Conservation (phyloP, 2,113 vertebrate genomes). For the Festucalex cinctus region DNA sequence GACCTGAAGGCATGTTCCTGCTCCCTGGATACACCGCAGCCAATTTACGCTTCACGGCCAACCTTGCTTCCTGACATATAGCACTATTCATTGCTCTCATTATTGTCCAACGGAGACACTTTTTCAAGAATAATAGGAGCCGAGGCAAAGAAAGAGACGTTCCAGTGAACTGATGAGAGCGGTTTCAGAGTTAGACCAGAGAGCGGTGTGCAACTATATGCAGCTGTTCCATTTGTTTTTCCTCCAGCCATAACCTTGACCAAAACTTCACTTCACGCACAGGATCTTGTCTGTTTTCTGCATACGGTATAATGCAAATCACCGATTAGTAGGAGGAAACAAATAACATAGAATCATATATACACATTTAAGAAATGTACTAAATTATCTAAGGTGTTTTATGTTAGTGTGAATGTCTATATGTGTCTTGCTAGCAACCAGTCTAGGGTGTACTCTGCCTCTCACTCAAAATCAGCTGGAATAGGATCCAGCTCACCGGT, state of each 20-base stretch:
- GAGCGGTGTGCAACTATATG: neutral
- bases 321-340: neutral
- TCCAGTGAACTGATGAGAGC: conserved; percentile 29
- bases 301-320: neutral
- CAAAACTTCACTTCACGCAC: neutral
- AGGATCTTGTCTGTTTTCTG: neutral
- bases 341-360: neutral
- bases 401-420: neutral
- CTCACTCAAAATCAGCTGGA: neutral
- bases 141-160: conserved; percentile 23
- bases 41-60: conserved; percentile 55
- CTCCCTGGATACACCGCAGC: conserved; percentile 38
- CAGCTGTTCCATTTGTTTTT: neutral
- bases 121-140: conserved; percentile 34
- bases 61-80: conserved; percentile 44
- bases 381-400: too few species aligned
- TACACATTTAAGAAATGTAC: neutral
- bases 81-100: conserved; percentile 63
- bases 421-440: too few species aligned
- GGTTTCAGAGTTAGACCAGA: conserved; percentile 9
- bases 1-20: conserved; percentile 16
- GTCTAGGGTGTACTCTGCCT: neutral
- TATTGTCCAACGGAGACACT: conserved; percentile 55
- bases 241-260: neutral
- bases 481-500: neutral